phyloP scores from a whole-genome alignment of 2,113 vertebrate genomes.

The Paracanthobrama guichenoti region DNA sequence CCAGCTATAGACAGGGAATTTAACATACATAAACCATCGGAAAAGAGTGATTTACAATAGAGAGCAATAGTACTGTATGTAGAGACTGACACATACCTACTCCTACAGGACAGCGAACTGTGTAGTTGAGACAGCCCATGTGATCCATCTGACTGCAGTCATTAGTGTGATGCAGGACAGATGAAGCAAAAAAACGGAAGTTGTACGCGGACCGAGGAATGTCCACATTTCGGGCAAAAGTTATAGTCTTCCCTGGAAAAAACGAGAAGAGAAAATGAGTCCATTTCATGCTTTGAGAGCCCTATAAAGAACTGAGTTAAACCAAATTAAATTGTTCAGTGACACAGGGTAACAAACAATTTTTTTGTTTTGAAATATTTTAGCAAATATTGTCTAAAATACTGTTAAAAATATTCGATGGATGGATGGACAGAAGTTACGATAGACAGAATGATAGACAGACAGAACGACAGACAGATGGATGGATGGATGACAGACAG shows the following conservation, averaged over 20 bases:
- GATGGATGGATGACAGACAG: too few species aligned
- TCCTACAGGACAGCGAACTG: constrained; percentile 84
- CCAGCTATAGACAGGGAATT: constrained; percentile 79
- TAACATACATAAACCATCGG: not conserved
- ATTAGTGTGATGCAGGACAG: constrained; percentile 83
- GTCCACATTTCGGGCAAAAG: constrained; percentile 84
- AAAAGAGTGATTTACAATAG: not conserved
- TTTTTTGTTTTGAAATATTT: too few species aligned
- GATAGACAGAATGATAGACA: too few species aligned
- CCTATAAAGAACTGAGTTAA: not conserved
- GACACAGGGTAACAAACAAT: not conserved
- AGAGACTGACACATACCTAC: constrained; percentile 77
- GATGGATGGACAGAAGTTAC: too few species aligned
- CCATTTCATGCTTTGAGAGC: not conserved
- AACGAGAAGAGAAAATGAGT: not conserved
- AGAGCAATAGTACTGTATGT: not conserved
- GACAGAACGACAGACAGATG: too few species aligned
- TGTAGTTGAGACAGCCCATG: constrained; percentile 88
- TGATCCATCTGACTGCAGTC: constrained; percentile 88
- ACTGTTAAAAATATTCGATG: too few species aligned
- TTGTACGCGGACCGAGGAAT: constrained; percentile 87
- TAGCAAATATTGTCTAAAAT: too few species aligned
- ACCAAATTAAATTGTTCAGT: not conserved
- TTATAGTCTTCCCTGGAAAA: constrained; percentile 85
- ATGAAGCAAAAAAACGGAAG: constrained; percentile 93